These are phyloP conservation scores for Brachypteracias leptosomus DNA, from an alignment of 2,113 vertebrate species.

Conservation along the genomic window DNA sequence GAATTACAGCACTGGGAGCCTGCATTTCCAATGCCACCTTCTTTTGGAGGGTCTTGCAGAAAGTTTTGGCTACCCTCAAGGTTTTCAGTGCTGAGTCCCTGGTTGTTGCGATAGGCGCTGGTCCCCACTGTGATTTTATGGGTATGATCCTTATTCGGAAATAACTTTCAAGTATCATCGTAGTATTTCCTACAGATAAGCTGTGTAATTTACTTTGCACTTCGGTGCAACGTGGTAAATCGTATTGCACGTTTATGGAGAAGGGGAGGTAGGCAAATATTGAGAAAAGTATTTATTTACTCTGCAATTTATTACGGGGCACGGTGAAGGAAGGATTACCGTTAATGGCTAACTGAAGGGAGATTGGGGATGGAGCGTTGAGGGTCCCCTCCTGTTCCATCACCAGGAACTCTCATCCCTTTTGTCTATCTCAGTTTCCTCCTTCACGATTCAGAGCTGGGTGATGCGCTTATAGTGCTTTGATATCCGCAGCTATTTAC, in stretches of 20 bases:
- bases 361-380: background rate
- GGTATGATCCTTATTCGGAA: background rate
- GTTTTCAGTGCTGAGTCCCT: background rate
- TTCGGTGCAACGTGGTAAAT: background rate
- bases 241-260: background rate
- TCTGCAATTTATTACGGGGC: background rate
- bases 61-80: background rate
- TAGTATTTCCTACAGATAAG: constrained; percentile 2
- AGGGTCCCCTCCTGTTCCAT: background rate
- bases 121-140: background rate
- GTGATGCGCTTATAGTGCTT: background rate
- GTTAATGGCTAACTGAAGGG: background rate
- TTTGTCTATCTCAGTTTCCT: constrained; percentile 42
- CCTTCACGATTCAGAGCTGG: fast-evolving
- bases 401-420: background rate
- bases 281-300: constrained; percentile 47
- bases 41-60: background rate
- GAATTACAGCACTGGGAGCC: background rate
- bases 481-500: background rate
- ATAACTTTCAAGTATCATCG: background rate
- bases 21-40: background rate
- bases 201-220: background rate
- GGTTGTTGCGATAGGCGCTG: background rate
- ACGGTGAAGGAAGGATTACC: background rate
- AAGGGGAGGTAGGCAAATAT: constrained; percentile 21